Conservation (phyloP, 1,140 invertebrate genomes). For the Euwallacea fornicatus region DNA sequence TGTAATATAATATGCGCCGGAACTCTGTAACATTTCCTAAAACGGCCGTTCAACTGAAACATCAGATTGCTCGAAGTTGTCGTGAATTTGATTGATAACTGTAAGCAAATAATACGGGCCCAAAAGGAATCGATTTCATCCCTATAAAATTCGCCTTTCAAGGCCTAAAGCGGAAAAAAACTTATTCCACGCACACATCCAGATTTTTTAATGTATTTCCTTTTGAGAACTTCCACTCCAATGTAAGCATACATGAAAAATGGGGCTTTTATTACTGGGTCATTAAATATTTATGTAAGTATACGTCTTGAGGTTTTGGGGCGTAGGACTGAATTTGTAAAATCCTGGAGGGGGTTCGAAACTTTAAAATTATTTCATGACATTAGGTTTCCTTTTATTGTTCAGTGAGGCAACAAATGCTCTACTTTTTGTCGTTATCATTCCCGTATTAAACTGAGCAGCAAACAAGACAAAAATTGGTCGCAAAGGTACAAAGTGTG, state of each 20-base stretch:
- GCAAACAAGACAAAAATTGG: too few species aligned
- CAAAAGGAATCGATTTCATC: background rate
- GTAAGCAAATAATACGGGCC: background rate
- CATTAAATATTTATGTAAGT: too few species aligned
- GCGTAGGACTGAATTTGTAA: too few species aligned
- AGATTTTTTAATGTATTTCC: background rate
- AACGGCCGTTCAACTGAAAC: background rate
- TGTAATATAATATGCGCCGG: too few species aligned
- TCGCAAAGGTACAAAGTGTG: too few species aligned
- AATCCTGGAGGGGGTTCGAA: too few species aligned
- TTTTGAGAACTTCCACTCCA: background rate
- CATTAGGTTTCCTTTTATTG: too few species aligned
- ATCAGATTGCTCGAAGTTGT: background rate
- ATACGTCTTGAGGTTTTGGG: too few species aligned
- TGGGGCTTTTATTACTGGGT: background rate
- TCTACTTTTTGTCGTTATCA: too few species aligned
- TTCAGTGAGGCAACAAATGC: too few species aligned
- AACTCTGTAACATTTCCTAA: background rate
- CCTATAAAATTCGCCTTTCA: slow-evolving; percentile 1
- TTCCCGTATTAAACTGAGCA: too few species aligned
- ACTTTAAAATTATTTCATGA: too few species aligned
- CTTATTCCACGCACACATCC: background rate
- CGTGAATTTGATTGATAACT: slow-evolving; percentile 11
- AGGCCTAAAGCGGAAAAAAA: background rate
- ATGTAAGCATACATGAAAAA: background rate